Percentiles rank a stretch among this genome's conserved stretches.
Conservation (phyloP, 2,888 invertebrate genomes). For the Notocelia uddmanniana region DNA sequence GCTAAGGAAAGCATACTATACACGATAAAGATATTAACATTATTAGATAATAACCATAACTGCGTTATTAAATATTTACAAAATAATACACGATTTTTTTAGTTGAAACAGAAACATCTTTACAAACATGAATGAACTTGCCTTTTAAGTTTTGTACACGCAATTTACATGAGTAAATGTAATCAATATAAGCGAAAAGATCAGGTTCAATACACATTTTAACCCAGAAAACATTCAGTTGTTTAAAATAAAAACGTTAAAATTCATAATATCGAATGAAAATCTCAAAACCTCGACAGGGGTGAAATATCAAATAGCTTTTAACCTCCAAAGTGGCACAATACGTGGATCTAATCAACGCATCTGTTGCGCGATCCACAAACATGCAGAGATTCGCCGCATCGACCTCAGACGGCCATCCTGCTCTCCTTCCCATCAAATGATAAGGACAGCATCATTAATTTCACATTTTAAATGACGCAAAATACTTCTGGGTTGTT, state of each 20-base stretch:
- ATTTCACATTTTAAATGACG: conserved; percentile 25
- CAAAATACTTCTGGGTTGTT: conserved; percentile 5
- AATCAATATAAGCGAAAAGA: neutral
- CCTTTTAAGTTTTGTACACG: too few species aligned
- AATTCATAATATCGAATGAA: conserved; percentile 44
- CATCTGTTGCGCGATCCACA: conserved; percentile 68
- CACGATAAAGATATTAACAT: too few species aligned
- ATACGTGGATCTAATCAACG: conserved; percentile 80
- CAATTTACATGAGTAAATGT: too few species aligned
- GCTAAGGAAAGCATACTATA: too few species aligned
- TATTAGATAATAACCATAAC: too few species aligned
- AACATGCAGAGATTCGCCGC: conserved; percentile 6
- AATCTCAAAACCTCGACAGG: conserved; percentile 44
- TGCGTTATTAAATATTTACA: too few species aligned
- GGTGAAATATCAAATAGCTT: conserved; percentile 64
- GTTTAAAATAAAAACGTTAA: conserved; percentile 36
- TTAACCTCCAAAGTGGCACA: conserved; percentile 70
- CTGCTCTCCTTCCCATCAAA: conserved; percentile 20
- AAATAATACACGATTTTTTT: too few species aligned
- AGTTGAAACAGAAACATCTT: too few species aligned
- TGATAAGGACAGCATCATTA: conserved; percentile 28
- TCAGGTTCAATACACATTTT: neutral
- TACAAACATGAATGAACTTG: too few species aligned
- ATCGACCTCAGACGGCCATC: conserved; percentile 9
- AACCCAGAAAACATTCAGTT: neutral